Conservation (phyloP, 2,797 vertebrate genomes). For the Enteromius treurensis region DNA sequence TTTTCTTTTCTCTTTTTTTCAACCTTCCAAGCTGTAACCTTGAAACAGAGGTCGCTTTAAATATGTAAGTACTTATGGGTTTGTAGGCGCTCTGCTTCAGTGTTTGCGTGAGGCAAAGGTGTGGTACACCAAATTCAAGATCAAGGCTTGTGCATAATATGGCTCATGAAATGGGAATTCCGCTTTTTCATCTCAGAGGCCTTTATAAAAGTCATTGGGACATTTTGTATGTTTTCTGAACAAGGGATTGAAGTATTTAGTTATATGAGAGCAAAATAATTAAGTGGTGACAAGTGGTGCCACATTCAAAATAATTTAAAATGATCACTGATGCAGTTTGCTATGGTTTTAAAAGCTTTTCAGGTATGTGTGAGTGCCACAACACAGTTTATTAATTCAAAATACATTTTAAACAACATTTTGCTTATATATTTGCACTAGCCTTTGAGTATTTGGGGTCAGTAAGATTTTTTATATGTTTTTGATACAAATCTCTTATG, state of each 20-base stretch:
- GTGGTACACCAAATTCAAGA: constrained; percentile 16
- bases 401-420: background rate
- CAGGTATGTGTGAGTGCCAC: background rate
- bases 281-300: background rate
- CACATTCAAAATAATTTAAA: background rate
- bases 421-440: background rate
- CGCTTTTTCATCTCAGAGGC: constrained; percentile 1
- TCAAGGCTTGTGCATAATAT: constrained; percentile 36
- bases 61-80: constrained; percentile 58
- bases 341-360: background rate
- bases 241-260: background rate
- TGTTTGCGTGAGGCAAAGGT: constrained; percentile 16
- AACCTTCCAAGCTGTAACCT: constrained; percentile 48
- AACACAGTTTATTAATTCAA: background rate
- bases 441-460: background rate
- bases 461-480: background rate
- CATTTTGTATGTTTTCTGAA: constrained; percentile 2
- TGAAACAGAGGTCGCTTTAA: constrained; percentile 59
- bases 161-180: constrained; percentile 39
- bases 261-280: background rate
- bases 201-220: background rate
- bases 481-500: background rate
- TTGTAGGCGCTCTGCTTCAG: background rate
- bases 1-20: constrained; percentile 48
- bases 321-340: background rate